phyloP scores from a whole-genome alignment of 2,113 vertebrate species.

The Centropus bengalensis region DNA sequence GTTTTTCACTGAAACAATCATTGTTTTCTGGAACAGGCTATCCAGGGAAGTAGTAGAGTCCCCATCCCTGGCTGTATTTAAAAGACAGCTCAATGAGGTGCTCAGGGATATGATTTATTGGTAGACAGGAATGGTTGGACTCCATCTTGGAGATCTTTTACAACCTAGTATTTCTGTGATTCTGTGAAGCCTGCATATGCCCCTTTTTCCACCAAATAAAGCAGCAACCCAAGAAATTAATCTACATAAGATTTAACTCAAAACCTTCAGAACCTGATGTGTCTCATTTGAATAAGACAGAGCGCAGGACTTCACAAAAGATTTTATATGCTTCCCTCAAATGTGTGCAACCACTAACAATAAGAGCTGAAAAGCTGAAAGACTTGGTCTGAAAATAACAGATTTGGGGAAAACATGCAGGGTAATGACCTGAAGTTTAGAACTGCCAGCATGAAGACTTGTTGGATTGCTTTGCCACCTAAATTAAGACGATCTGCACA shows the following conservation, averaged over 20 bases:
- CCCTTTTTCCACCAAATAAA: not conserved
- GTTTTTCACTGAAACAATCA: too few relatives aligned
- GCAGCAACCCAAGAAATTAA: not conserved
- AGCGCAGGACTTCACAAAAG: not conserved
- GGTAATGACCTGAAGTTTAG: not conserved
- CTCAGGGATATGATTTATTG: too few relatives aligned
- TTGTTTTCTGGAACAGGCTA: too few relatives aligned
- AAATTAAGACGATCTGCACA: not conserved
- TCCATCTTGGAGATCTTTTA: too few relatives aligned
- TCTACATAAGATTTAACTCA: not conserved
- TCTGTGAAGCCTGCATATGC: not conserved
- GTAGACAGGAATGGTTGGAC: too few relatives aligned
- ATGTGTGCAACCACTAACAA: not conserved
- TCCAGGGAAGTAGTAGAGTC: too few relatives aligned
- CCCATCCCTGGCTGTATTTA: too few relatives aligned
- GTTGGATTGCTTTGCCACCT: rapidly evolving
- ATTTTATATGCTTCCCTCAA: not conserved
- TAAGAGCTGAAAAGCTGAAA: not conserved
- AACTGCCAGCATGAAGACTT: not conserved
- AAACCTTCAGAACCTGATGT: not conserved
- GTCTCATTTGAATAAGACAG: not conserved
- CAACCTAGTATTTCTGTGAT: not conserved
- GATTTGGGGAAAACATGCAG: not conserved
- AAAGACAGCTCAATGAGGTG: too few relatives aligned
- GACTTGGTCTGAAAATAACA: not conserved